These are phyloP conservation scores for Calameuta filiformis DNA, from an alignment of 2,888 invertebrate genomes.

Conservation along the genomic window DNA sequence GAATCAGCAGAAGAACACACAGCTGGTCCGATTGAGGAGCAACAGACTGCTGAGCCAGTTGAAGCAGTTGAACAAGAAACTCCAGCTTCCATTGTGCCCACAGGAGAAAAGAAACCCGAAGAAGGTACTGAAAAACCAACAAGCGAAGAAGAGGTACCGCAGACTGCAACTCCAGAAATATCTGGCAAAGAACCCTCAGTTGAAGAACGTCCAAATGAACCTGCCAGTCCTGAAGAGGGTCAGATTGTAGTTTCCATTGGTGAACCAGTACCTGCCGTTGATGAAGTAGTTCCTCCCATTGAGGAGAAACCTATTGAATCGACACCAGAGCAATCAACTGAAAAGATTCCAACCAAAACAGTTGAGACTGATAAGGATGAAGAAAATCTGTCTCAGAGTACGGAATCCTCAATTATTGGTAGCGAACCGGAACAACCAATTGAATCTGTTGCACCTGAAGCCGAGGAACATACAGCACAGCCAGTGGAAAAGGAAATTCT, in stretches of 20 bases:
- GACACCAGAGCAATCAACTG: conserved; percentile 4
- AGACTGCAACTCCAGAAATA: conserved; percentile 15
- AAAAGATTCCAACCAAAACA: background rate
- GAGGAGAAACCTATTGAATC: conserved; percentile 18
- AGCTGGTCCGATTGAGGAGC: conserved; percentile 14
- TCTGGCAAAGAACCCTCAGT: conserved; percentile 4
- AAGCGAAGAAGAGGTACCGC: conserved; percentile 17
- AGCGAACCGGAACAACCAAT: conserved; percentile 2
- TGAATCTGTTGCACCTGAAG: conserved; percentile 24
- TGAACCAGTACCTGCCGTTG: background rate
- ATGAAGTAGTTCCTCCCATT: conserved; percentile 14
- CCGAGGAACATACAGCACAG: conserved; percentile 16
- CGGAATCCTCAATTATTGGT: background rate
- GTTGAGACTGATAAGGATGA: background rate
- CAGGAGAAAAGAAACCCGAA: too few relatives aligned
- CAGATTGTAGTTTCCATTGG: background rate
- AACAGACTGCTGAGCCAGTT: conserved; percentile 24
- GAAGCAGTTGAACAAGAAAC: conserved; percentile 16
- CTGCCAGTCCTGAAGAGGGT: conserved; percentile 1
- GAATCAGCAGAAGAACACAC: conserved; percentile 16
- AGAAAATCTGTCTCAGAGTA: conserved; percentile 3
- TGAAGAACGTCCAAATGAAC: conserved; percentile 2
- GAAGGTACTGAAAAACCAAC: conserved; percentile 9
- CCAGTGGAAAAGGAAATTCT: conserved; percentile 24
- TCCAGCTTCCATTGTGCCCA: background rate